Evolutionary conservation across 2,888 invertebrate species (phyloP), one percentile per base, ranked within the genome.

Genomic region (Baronia brevicornis): DNA sequence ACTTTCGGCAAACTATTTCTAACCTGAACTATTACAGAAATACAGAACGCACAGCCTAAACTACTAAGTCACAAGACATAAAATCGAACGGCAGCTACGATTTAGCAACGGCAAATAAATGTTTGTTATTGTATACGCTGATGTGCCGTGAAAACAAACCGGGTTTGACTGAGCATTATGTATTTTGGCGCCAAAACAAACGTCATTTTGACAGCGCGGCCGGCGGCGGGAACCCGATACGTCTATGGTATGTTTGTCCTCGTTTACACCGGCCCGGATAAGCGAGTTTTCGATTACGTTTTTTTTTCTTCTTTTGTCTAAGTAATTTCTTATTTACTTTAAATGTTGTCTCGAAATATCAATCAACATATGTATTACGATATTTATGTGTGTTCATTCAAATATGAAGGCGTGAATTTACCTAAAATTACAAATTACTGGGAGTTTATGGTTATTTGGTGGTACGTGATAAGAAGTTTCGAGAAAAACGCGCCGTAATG

Each of bases 181-280:
- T 79, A 75, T 80, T 82, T 82, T 74, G 79, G 82, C 82, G 82
- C 78, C 79, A 84, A 82, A 84, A 82, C 78, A 82, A 84, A 82
- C 80, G 82, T 80, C 80, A 80, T 59, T 72, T 65, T 82, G 79
- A 82, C 82, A 80, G 75, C 79, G 67, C 74, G 73, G 75, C 80
- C 80, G 80, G 80, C 79, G 80, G 80, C 75, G 72, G 80, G 60
- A 78, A 80, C 60, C 57, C 61, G 79, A 82, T 79, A 70, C 58
- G 64, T 72, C 69, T 66, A 66, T 66, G 63, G 65, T 65, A 58
- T 70, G 69, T 78, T 79, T 78, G 78, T 75, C 72, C 69, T 73
- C 75, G 71, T 68, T 69, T 67, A 65, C 68, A 65, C 58, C 62
- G 64, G 65, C 59, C 66, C 71, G 78, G 77, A 75, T 78, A 77